Evolutionary conservation across 2,888 invertebrate species (phyloP).

Genomic region (Heteromyza rotundicornis): DNA sequence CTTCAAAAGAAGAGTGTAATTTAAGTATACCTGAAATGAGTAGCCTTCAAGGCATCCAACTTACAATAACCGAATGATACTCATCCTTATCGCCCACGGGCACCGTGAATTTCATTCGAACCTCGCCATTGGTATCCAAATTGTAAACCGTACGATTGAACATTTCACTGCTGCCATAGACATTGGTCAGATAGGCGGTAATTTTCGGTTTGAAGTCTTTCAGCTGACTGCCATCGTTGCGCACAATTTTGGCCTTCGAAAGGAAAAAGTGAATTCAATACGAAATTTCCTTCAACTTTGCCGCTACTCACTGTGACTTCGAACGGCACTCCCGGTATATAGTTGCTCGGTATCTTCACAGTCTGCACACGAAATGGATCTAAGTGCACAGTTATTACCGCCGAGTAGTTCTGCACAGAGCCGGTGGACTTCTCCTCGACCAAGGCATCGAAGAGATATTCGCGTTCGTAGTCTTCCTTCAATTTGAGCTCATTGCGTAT

Average conservation of each 20-base stretch:
- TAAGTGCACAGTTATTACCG: conserved; percentile 79
- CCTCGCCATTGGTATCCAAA: conserved; percentile 51
- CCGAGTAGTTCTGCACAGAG: conserved; percentile 82
- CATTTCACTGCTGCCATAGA: conserved; percentile 59
- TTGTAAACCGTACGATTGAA: conserved; percentile 54
- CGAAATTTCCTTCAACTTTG: background rate
- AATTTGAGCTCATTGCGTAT: conserved; percentile 79
- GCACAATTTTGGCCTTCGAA: conserved; percentile 71
- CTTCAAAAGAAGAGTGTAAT: conserved; percentile 56
- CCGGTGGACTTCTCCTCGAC: conserved; percentile 88
- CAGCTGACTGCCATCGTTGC: conserved; percentile 75
- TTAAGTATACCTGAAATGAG: background rate
- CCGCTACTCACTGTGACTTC: conserved; percentile 54
- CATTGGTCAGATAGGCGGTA: conserved; percentile 55
- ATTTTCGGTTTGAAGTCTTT: conserved; percentile 68
- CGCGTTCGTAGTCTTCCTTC: conserved; percentile 78
- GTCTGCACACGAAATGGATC: conserved; percentile 80
- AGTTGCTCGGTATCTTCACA: conserved; percentile 85
- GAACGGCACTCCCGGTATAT: conserved; percentile 89
- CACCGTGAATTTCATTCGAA: conserved; percentile 59
- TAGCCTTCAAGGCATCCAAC: conserved; percentile 14
- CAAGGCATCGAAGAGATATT: conserved; percentile 85
- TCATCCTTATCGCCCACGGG: conserved; percentile 55
- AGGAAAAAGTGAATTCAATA: too few species aligned
- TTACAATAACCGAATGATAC: conserved; percentile 58